Evolutionary conservation across 2,113 vertebrate species (phyloP).

Genomic region (Calonectris borealis): DNA sequence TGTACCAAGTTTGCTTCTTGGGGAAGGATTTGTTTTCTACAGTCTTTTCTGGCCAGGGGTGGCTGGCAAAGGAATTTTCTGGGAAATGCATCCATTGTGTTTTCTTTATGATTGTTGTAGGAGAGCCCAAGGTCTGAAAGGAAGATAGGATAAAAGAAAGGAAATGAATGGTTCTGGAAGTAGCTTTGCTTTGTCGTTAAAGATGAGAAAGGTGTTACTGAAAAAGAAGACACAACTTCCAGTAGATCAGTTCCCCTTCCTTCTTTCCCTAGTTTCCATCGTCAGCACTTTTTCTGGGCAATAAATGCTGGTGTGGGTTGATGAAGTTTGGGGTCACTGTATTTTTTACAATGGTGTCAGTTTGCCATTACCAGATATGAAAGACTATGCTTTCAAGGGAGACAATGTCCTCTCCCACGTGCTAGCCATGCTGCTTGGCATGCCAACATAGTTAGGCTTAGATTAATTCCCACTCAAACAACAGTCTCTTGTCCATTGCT

Average conservation of each 20-base stretch:
- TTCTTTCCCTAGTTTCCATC: not conserved
- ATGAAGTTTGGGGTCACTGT: not conserved
- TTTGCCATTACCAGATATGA: not conserved
- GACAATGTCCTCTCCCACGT: not conserved
- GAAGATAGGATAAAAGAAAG: not conserved
- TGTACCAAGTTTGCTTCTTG: not conserved
- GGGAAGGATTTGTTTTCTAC: not conserved
- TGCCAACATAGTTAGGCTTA: not conserved
- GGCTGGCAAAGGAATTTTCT: not conserved
- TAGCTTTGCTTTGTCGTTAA: not conserved
- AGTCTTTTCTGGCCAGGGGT: not conserved
- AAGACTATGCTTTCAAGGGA: not conserved
- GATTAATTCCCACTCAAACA: not conserved
- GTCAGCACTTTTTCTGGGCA: not conserved
- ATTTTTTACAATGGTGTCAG: not conserved
- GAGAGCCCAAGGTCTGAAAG: not conserved
- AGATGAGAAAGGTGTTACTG: not conserved
- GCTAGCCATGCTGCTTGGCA: rapidly evolving
- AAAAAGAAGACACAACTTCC: not conserved
- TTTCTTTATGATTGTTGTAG: not conserved
- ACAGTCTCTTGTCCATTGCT: not conserved
- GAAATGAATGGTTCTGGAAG: not conserved
- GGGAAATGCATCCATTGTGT: not conserved
- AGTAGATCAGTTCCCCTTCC: not conserved
- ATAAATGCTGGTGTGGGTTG: not conserved